Evolutionary conservation across 2,797 vertebrate genomes (phyloP).

Genomic region (Pseudomugil gertrudae): DNA sequence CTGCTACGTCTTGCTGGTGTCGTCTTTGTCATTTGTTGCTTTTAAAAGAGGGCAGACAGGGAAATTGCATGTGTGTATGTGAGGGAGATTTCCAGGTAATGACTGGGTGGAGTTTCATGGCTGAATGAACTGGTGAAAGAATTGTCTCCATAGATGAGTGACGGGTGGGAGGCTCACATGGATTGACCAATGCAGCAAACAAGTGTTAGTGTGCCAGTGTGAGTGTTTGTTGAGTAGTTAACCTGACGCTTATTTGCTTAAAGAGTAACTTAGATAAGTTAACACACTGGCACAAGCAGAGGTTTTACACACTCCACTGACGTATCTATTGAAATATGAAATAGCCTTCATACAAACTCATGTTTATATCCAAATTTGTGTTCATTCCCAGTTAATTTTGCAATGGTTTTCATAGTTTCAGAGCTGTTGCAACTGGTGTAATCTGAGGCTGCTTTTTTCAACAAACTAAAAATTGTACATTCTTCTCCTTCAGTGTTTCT

Average conservation of each 20-base stretch:
- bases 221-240: conserved; percentile 39
- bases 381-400: not conserved
- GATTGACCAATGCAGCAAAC: conserved; percentile 26
- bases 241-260: conserved; percentile 36
- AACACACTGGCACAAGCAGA: conserved; percentile 6
- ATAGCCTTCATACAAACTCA: conserved; percentile 8
- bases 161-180: conserved; percentile 27
- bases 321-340: not conserved
- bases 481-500: not conserved
- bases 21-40: conserved; percentile 35
- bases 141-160: conserved; percentile 42
- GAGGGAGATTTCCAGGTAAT: conserved; percentile 52
- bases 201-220: conserved; percentile 40
- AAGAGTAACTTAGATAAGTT: conserved; percentile 12
- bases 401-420: not conserved
- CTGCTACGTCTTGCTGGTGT: conserved; percentile 45
- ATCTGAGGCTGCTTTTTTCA: not conserved
- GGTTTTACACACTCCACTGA: not conserved
- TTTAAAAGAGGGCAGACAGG: conserved; percentile 4
- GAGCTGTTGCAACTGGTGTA: not conserved
- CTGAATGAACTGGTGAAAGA: conserved; percentile 52
- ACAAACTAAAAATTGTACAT: not conserved
- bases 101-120: conserved; percentile 50
- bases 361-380: not conserved
- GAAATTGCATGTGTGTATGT: conserved; percentile 1